Base-by-base conservation (phyloP, 1,140 invertebrate species). In the Trichonephila clavata region DNA sequence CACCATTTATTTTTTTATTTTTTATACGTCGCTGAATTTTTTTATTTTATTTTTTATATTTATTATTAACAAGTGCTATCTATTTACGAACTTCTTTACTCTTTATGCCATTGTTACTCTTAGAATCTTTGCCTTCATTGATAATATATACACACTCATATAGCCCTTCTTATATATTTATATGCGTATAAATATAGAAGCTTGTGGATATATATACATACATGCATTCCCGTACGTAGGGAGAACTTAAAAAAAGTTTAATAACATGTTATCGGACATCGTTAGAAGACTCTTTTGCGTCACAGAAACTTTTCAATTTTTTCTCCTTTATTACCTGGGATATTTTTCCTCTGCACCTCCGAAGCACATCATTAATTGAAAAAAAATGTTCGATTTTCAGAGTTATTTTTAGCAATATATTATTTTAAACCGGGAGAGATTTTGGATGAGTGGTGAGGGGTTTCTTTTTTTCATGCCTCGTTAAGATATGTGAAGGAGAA, bases 231-330 rank as follows among this genome's bases (percentile, higher is more conserved):
- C 68, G 16, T 10, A 77, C 68, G 68, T 27, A 24, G 68, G 68
- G 68, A 16, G 18, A 77, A 32, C 24, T 77, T 32, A 77, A 77
- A 77, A 50, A 83, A 83, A 59, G 81, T 83, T 83, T 83, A 83
- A 83, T 83, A 83, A 83, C 50, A 83, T 59, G 81, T 83, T 83
- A 83, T 83, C 81, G 81, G 81, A 83, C 50, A 83, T 83, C 81
- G 81, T 83, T 83, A 83, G 50, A 83, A 83, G 27, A 77, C 24
- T 77, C 68, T 77, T 77, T 27, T 77, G 68, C 68, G 68, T 59
- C 81, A 8, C 20, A 59, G 20, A 57, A 50, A 50, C 20, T 50
- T 50, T 50, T 20, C 20, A 57, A 24, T 10, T 57, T n/a, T 57
- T 57, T 50, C 43, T 83, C 43, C 14, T 14, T 57, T n/a, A 20